Conservation (phyloP, 2,113 vertebrate species). For the Vanacampus margaritifer region DNA sequence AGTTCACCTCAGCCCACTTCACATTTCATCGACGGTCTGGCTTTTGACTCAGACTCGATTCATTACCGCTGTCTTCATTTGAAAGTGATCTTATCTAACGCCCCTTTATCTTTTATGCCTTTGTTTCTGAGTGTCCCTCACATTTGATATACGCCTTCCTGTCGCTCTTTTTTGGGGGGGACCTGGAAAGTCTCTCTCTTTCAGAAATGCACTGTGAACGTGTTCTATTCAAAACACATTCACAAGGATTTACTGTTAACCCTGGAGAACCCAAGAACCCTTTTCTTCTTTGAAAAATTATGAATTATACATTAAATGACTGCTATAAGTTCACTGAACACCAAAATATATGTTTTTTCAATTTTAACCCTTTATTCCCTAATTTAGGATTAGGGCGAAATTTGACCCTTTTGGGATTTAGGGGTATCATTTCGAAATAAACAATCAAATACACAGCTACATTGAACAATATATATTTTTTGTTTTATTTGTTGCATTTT, state of each 20-base stretch:
- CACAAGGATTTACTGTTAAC: constrained; percentile 24
- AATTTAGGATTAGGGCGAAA: too few species aligned
- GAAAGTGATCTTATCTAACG: constrained; percentile 33
- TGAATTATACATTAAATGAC: too few species aligned
- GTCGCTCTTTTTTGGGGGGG: constrained; percentile 1
- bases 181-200: constrained; percentile 38
- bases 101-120: constrained; percentile 34
- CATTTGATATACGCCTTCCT: constrained; percentile 10
- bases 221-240: constrained; percentile 43
- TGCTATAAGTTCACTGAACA: too few species aligned
- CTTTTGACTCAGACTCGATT: constrained; percentile 30
- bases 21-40: constrained; percentile 24
- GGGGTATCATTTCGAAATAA: too few species aligned
- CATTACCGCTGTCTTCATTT: constrained; percentile 18
- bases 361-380: too few species aligned
- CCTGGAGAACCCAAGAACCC: too few species aligned
- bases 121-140: constrained; percentile 25
- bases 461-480: too few species aligned
- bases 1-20: constrained; percentile 25
- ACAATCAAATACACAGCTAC: too few species aligned
- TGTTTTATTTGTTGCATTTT: too few species aligned
- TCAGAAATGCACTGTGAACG: constrained; percentile 13
- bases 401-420: too few species aligned
- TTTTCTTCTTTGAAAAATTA: too few species aligned
- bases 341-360: too few species aligned